Evolutionary conservation across 2,113 vertebrate genomes (phyloP), one percentile per base, ranked within the genome.

Genomic region (Oceanodroma tethys): DNA sequence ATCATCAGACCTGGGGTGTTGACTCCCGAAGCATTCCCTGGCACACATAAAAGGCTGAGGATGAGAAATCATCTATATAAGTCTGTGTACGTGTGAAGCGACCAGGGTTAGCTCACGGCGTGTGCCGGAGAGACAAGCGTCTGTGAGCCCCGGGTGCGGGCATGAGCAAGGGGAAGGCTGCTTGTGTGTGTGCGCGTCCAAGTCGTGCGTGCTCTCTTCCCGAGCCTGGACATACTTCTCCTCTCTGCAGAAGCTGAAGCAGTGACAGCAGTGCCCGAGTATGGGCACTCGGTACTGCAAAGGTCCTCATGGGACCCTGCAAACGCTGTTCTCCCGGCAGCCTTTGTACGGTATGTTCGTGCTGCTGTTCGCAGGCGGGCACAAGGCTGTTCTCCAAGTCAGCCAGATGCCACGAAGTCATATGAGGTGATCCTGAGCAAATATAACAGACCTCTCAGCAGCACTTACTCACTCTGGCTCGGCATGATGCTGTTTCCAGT

Each of bases 321-420:
- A 9, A 26, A 30, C 0, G 4, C 71, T 3, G 17, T 26, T 89
- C 40, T 89, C 63, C 67, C 2, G 0, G 55, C 84, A 88, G 90
- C 87, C 79, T 60, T 42, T 32, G 68, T 22, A 93, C 1, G 23
- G 63, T 30, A 34, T 87, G 91, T 86, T 62, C 23, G 0, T 66
- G 94, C 88, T 73, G 82, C 95, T 82, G 68, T 45, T 90, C 1
- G 1, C 71, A 42, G 79, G 53, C 18, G 2, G 67, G 81, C 66
- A 67, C 79, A 3, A 34, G 86, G 94, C 95, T 91, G 80, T 55
- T 67, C 91, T 96, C 95, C 94, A 87, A 93, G 76, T n/a, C 91
- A 96, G 79, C 88, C 91, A 95, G 88, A 93, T 96, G 91, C 95
- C 88, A 53, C 0, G 9, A 40, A 93, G 94, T 91, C 95, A 91